Evolutionary conservation across 1,140 invertebrate species (phyloP), one percentile per base, ranked within the genome.

Genomic region (Pseudoatta argentina): DNA sequence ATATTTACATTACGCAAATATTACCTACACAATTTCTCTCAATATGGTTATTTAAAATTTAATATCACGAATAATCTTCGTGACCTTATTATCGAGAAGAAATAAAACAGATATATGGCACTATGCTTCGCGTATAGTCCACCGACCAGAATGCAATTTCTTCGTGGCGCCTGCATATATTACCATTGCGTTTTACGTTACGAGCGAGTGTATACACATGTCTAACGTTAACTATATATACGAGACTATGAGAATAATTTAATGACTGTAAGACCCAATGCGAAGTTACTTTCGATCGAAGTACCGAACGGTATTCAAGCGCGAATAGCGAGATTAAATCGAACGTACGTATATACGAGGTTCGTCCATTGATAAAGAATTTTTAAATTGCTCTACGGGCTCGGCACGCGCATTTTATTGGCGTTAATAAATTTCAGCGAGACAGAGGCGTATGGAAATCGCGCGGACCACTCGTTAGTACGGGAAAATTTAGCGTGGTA

Each of bases 91-190:
- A 86, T 86, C 69, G 18, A 12, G 6, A 66, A 39, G 55, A 69
- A 78, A 81, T 89, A 82, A 86, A 89, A 78, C 55, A 72, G n/a
- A 16, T 21, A 67, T 67, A 67, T 5, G 64, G 16, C 21, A 48
- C 12, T 53, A 59, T 55, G 39, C 10, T 55, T 51, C 16, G 30
- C 44, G 61, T n/a, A 61, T 39, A 44, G 39, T 83, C 61, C 48
- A 63, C 59, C 27, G 55, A 73, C 72, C 73, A 57, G 79, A 85
- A 59, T 53, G 87, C 82, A 91, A 83, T 90, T 90, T 44, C 85
- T 88, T 87, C 63, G 86, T 89, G 89, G 88, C 91, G 89, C 82
- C 86, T 88, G 86, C 83, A 89, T 91, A 89, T 88, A 91, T 91
- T 91, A 89, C 76, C 53, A 72, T 86, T 63, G 77, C 66, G 64